Base-by-base conservation (phyloP, 1,140 invertebrate genomes). In the Trichonephila inaurata region DNA sequence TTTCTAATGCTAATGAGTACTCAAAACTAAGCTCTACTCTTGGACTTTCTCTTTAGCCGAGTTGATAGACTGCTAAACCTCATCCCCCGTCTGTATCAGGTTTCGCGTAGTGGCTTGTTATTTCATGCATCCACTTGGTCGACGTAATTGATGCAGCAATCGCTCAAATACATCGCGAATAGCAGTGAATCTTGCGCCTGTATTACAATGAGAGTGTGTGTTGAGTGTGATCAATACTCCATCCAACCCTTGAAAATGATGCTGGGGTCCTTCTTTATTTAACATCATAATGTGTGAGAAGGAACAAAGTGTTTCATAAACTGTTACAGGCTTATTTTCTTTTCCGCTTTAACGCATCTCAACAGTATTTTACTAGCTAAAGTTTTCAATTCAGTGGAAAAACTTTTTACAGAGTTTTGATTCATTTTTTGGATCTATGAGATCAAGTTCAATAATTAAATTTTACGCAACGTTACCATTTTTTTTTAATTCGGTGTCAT, bases 111-210 rank as follows among this genome's bases (percentile, higher is more conserved):
- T 77, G 33, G 72, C 72, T 77, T 77, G 72, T 77, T 77, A 77
- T 77, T 77, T 33, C 72, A 28, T 40, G 28, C 72, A 77, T 77
- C 72, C 33, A 77, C 28, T 12, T 28, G 28, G 72, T 77, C 28
- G 28, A 77, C 72, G 72, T 77, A 77, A 77, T 77, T 77, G 72
- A 77, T 77, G 72, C 72, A 77, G 28, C 72, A 33, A 77, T 77
- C 72, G 28, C 72, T 77, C 72, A 77, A 77, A 77, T 28, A 33
- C 72, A 77, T 77, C 72, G 14, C 28, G 72, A 77, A 77, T 77
- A 77, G 5, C 72, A 77, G 72, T 77, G 72, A 40, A 77, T 77
- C 28, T 77, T 77, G 72, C 72, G 16, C 72, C 72, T 77, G 28
- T 33, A 77, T 77, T 77, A 77, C 72, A 77, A 77, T 40, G 72